Base-by-base conservation (phyloP, 2,797 vertebrate genomes). In the Bovichtus variegatus region DNA sequence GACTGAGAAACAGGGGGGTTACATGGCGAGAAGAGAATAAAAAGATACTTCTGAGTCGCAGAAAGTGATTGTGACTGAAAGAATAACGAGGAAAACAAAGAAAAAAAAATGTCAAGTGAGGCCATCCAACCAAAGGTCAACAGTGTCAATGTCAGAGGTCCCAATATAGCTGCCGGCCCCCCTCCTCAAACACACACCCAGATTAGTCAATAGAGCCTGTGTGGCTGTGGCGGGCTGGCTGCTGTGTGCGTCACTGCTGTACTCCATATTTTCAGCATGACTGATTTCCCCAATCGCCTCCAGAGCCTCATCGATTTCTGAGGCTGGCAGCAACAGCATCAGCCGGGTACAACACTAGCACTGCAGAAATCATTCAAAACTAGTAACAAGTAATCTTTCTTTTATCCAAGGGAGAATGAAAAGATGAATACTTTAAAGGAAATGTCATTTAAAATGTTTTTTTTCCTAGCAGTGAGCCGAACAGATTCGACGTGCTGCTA, bases 181-280 rank as follows among this genome's bases (percentile, higher is more conserved):
- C 73, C 36, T 50, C 51, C 23, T 27, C 71, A 76, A 78, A 80
- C 84, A 78, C 81, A 85, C 82, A 82, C 76, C 74, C 81, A 78
- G 84, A 89, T 90, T 83, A 87, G 91, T 94, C 92, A 87, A 95
- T 94, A 93, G 71, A 84, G 80, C 82, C 84, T 86, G 91, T 90
- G 90, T 91, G 86, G 82, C 87, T 81, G 85, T 72, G 80, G 80
- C 79, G 15, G 77, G 76, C 85, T 23, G 83, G 78, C 86, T 74
- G 80, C 85, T 80, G 49, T 80, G 89, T 94, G 94, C 92, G 92
- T 95, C 94, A 94, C 87, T 84, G 88, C 90, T 92, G 86, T 92
- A 92, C 89, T 93, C 89, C 89, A 91, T 91, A 91, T 91, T 94
- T 94, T 94, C 91, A 90, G 92, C 94, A 93, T 94, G 94, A 93